A percentile compares a stretch with the other conserved stretches of the same genome.
Evolutionary conservation across 2,797 vertebrate species (phyloP).

Genomic region (Ispidina lecontei): DNA sequence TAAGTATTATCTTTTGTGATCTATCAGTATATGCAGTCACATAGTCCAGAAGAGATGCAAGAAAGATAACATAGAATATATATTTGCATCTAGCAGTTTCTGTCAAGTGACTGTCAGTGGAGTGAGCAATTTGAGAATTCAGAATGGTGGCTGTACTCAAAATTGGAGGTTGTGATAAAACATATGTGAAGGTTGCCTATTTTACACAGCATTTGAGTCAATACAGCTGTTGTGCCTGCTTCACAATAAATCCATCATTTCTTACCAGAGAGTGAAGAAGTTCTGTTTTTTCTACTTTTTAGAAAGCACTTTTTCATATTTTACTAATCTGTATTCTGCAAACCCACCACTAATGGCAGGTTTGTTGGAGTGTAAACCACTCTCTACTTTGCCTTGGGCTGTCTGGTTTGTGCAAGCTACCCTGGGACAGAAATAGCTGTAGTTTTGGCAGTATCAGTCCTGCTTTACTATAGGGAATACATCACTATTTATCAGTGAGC

Average conservation of each 20-base stretch:
- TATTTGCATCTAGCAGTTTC: background rate
- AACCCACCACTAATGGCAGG: conserved; percentile 61
- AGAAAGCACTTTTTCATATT: conserved; percentile 39
- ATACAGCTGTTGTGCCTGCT: background rate
- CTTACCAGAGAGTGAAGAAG: conserved; percentile 35
- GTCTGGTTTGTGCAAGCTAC: conserved; percentile 75
- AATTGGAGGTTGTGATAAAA: conserved; percentile 45
- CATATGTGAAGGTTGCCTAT: conserved; percentile 17
- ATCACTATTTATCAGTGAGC: conserved; percentile 70
- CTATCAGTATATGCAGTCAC: background rate
- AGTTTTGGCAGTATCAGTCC: conserved; percentile 72
- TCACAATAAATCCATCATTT: conserved; percentile 58
- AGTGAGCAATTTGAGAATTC: conserved; percentile 17
- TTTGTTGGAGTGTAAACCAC: conserved; percentile 70
- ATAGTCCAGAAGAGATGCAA: background rate
- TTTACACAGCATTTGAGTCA: conserved; percentile 33
- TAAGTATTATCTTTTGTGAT: background rate
- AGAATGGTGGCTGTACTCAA: background rate
- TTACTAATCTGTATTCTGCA: conserved; percentile 71
- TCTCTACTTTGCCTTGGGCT: conserved; percentile 72
- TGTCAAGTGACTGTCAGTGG: background rate
- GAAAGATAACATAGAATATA: background rate
- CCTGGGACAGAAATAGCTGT: conserved; percentile 75
- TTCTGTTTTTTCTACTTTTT: background rate
- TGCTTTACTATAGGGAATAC: conserved; percentile 74